Percentiles rank a stretch among this genome's conserved stretches.
Conservation (phyloP, 2,797 vertebrate genomes). For the Galaxias olidus region DNA sequence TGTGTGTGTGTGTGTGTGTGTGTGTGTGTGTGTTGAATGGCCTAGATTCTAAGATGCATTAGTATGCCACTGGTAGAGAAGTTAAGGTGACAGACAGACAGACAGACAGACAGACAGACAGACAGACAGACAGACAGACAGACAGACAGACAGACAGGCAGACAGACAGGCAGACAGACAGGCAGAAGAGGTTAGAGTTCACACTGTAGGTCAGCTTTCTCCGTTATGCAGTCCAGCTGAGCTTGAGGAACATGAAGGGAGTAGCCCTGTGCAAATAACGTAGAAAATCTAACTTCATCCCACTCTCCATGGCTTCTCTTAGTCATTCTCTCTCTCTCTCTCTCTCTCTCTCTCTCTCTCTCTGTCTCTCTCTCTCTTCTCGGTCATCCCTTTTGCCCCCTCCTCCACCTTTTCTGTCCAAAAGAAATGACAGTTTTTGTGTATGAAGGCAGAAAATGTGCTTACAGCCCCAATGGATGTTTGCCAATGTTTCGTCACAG, state of each 20-base stretch:
- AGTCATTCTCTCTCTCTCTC: conserved; percentile 24
- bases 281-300: background rate
- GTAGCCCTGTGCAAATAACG: too few species aligned
- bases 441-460: conserved; percentile 71
- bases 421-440: conserved; percentile 59
- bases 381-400: background rate
- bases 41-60: too few species aligned
- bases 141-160: too few species aligned
- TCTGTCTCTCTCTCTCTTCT: background rate
- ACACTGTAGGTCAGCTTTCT: too few species aligned
- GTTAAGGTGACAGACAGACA: too few species aligned
- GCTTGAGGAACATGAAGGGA: too few species aligned
- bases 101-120: too few species aligned
- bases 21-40: conserved; percentile 1
- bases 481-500: conserved; percentile 55
- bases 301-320: background rate
- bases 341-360: conserved; percentile 5
- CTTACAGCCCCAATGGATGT: conserved; percentile 64
- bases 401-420: background rate
- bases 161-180: too few species aligned
- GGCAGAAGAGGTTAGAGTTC: too few species aligned
- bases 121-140: too few species aligned
- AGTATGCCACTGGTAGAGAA: too few species aligned
- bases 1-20: conserved; percentile 6
- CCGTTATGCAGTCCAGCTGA: too few species aligned